Percentiles rank a stretch among this genome's conserved stretches.
These are phyloP conservation scores for Hoplodrina blanda DNA, from an alignment of 2,888 invertebrate genomes.

Conservation along the genomic window DNA sequence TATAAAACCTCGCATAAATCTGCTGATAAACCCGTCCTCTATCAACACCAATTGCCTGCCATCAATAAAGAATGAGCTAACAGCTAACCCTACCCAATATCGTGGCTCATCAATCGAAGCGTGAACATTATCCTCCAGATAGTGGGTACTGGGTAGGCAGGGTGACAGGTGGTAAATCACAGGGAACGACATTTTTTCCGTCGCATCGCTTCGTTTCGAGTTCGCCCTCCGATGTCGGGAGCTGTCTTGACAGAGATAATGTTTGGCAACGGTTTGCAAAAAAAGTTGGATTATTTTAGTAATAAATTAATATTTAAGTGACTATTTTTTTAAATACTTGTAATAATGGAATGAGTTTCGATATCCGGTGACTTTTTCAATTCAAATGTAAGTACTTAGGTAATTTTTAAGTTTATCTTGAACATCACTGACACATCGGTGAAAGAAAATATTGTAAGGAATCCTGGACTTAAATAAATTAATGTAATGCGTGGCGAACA, in stretches of 20 bases:
- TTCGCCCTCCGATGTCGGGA: conserved; percentile 76
- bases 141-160: conserved; percentile 59
- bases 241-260: conserved; percentile 86
- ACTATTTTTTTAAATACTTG: background rate
- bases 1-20: conserved; percentile 34
- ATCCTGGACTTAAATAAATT: too few relatives aligned
- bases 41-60: conserved; percentile 44
- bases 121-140: conserved; percentile 62
- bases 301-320: background rate
- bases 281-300: conserved; percentile 19
- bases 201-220: conserved; percentile 64
- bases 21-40: conserved; percentile 23
- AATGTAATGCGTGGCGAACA: too few relatives aligned
- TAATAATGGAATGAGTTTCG: too few relatives aligned
- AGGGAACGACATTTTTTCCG: conserved; percentile 87
- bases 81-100: conserved; percentile 65
- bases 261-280: conserved; percentile 73
- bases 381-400: too few relatives aligned
- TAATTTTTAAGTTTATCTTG: too few relatives aligned
- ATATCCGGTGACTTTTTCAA: too few relatives aligned
- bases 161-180: conserved; percentile 85
- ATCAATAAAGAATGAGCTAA: conserved; percentile 59
- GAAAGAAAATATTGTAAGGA: too few relatives aligned
- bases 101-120: conserved; percentile 60
- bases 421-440: too few relatives aligned